Evolutionary conservation across 1,140 invertebrate genomes (phyloP).

Genomic region (Capitella teleta): DNA sequence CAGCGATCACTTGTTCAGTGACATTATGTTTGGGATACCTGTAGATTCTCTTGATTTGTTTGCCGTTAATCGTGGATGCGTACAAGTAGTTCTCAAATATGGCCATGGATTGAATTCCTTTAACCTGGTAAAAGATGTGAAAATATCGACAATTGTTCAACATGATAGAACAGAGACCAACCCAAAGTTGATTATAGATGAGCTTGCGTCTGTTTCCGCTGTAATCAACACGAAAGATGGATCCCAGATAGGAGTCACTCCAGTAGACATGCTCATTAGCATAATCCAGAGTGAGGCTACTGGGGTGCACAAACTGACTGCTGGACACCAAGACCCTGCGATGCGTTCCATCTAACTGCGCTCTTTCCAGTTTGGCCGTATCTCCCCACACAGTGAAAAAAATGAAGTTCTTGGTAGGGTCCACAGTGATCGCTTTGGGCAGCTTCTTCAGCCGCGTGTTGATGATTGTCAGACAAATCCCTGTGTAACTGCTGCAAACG

Average conservation of each 20-base stretch:
- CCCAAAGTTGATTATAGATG: constrained; percentile 56
- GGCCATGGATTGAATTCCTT: no score
- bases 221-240: constrained; percentile 86
- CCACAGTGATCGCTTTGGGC: constrained; percentile 87
- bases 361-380: constrained; percentile 83
- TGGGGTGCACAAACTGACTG: constrained; percentile 94
- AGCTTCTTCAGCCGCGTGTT: constrained; percentile 71
- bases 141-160: not conserved
- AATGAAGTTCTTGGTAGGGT: constrained; percentile 74
- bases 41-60: not conserved
- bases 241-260: constrained; percentile 51
- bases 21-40: not conserved
- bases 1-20: not conserved
- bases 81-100: not conserved
- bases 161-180: constrained; percentile 45
- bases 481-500: constrained; percentile 51
- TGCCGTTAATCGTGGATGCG: not conserved
- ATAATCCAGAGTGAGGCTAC: constrained; percentile 58
- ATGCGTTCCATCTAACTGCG: constrained; percentile 68
- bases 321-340: constrained; percentile 60
- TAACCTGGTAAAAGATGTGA: not conserved
- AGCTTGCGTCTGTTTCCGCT: constrained; percentile 62
- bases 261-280: constrained; percentile 61
- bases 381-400: constrained; percentile 54
- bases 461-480: constrained; percentile 18